Percentiles rank a stretch among this genome's conserved stretches.
Evolutionary conservation across 2,888 invertebrate species (phyloP).

Genomic region (Microchrysa polita): DNA sequence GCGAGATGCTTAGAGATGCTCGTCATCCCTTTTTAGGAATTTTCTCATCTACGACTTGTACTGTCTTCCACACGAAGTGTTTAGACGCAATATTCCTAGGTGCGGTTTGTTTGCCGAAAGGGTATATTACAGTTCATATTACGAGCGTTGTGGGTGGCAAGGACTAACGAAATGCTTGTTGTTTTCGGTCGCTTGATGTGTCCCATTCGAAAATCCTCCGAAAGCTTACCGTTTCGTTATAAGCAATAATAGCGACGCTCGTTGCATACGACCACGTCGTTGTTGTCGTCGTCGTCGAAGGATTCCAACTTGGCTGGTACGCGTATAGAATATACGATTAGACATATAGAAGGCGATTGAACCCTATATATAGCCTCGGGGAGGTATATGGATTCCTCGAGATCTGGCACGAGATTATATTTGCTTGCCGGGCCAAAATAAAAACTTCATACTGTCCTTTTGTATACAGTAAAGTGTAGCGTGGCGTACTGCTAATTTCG

Average conservation of each 20-base stretch:
- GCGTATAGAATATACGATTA: conserved; percentile 46
- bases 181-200: conserved; percentile 27
- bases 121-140: conserved; percentile 2
- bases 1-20: conserved; percentile 27
- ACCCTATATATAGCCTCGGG: too few species aligned
- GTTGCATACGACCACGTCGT: conserved; percentile 16
- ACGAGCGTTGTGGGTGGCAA: background rate
- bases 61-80: background rate
- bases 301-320: conserved; percentile 29
- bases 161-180: conserved; percentile 21
- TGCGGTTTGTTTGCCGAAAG: conserved; percentile 36
- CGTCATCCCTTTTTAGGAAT: conserved; percentile 2
- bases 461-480: too few species aligned
- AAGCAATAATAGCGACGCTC: conserved; percentile 20
- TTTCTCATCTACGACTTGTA: conserved; percentile 5
- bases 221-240: too few species aligned
- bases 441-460: conserved; percentile 41
- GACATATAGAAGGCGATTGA: conserved; percentile 39
- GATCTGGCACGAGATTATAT: conserved; percentile 44
- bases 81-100: conserved; percentile 20
- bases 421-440: conserved; percentile 40
- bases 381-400: background rate
- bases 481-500: conserved; percentile 45
- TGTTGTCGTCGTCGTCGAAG: too few species aligned
- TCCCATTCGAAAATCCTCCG: conserved; percentile 31